Evolutionary conservation across 2,888 invertebrate genomes (phyloP), one percentile per base, ranked within the genome.

Genomic region (Lymantria dispar): DNA sequence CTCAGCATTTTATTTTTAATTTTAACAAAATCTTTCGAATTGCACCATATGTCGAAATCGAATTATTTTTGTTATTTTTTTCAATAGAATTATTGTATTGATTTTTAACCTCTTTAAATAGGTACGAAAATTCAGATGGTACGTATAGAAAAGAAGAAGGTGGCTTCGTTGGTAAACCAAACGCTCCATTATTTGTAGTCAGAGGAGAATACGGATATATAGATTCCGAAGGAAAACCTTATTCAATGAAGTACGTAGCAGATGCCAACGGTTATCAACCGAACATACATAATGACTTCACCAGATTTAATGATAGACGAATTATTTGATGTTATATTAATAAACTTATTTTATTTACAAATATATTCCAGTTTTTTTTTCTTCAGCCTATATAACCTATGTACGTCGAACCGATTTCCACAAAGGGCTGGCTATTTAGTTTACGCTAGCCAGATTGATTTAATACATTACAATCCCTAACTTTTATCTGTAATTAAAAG

Each of bases 251-350:
- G 43, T 94, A 94, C 66, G 80, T 93, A 0, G 94, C 94, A 8
- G 94, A 94, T 60, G 90, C 91, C 50, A 93, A 93, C 54, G 95
- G 95, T 1, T 91, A 75, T 52, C 85, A 78, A 50, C 83, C 84
- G 1, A 70, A 71, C 37, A 48, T 69, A 3, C 64, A 70, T 7
- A 62, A 77, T 11, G 75, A 78, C n/a, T 71, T 78, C 29, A 74
- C 74, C 1, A 74, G 88, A 59, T 88, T 78, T 54, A 90, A 91
- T 49, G 89, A 91, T 61, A 80, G 90, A 68, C 74, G 79, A 62
- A 80, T 89, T 50, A 71, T 87, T 67, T 86, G 54, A 78, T 43
- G 13, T 33, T 33, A 8, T 10, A 7, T 33, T 33, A 33, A 33
- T 33, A 33, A 33, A 33, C 8, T 8, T 5, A 33, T 33, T 22